Conservation (phyloP, 2,888 invertebrate genomes). For the Pristionchus fissidentatus region DNA sequence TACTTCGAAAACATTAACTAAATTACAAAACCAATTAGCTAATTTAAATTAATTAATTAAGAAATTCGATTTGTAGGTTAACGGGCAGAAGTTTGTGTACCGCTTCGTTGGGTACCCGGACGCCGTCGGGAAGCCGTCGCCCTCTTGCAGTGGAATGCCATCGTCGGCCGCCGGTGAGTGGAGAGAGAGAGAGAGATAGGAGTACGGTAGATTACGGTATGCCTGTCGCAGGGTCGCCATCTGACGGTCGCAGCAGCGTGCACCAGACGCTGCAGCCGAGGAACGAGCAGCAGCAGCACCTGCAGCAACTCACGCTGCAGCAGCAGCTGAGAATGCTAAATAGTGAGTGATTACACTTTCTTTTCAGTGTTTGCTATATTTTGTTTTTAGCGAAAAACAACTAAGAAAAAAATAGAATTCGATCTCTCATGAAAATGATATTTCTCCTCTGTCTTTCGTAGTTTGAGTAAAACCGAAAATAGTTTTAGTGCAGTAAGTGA, state of each 20-base stretch:
- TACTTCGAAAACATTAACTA: too few species aligned
- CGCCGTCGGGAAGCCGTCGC: background rate
- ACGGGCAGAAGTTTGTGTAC: conserved; percentile 76
- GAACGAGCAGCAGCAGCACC: conserved; percentile 16
- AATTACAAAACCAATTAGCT: too few species aligned
- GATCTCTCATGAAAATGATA: too few species aligned
- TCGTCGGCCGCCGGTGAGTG: conserved; percentile 11
- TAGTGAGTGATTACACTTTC: background rate
- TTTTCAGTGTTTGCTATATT: too few species aligned
- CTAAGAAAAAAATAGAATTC: background rate
- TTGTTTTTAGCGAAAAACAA: too few species aligned
- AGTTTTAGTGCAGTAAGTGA: too few species aligned
- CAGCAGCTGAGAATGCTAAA: conserved; percentile 17
- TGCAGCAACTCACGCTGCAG: conserved; percentile 15
- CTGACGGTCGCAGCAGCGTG: background rate
- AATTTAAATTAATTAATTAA: background rate
- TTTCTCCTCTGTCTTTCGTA: too few species aligned
- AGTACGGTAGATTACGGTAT: background rate
- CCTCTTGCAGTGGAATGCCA: background rate
- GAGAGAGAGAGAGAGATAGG: too few species aligned
- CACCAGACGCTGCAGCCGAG: background rate
- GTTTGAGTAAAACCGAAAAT: too few species aligned
- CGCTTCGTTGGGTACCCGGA: conserved; percentile 71
- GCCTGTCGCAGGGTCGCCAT: background rate
- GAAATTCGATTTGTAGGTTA: conserved; percentile 55